Conservation (phyloP, 2,888 invertebrate species). For the Acanthopleura granulata region DNA sequence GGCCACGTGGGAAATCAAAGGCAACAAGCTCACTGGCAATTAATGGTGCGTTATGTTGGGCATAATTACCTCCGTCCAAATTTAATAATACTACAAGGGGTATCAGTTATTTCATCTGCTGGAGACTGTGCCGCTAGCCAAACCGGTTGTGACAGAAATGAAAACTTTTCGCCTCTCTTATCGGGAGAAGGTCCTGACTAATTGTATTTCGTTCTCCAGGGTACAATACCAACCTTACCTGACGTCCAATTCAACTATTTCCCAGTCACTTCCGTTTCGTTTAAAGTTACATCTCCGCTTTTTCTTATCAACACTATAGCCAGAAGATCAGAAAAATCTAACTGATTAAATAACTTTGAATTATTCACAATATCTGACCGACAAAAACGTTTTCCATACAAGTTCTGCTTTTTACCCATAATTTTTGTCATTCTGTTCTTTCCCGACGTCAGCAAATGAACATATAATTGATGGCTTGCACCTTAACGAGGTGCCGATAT, state of each 20-base stretch:
- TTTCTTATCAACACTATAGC: too few species aligned
- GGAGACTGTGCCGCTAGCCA: neutral
- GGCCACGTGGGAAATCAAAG: conserved; percentile 15
- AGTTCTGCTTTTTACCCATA: too few species aligned
- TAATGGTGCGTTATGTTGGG: conserved; percentile 16
- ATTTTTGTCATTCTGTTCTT: too few species aligned
- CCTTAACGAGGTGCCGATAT: too few species aligned
- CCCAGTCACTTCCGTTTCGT: too few species aligned
- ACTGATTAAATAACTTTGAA: too few species aligned
- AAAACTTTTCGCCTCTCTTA: conserved; percentile 15
- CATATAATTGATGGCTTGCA: too few species aligned
- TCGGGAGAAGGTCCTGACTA: neutral
- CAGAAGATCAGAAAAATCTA: too few species aligned
- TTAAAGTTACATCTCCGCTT: too few species aligned
- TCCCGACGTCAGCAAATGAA: too few species aligned
- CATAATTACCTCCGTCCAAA: conserved; percentile 9
- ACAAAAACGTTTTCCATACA: too few species aligned
- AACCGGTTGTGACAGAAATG: conserved; percentile 16
- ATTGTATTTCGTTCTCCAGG: conserved; percentile 7
- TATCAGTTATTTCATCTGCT: conserved; percentile 18
- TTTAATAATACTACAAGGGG: neutral
- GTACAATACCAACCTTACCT: conserved; percentile 1
- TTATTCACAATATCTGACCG: too few species aligned
- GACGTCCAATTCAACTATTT: conserved; percentile 4
- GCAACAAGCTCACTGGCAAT: conserved; percentile 16